phyloP scores from a whole-genome alignment of 2,797 vertebrate genomes.

The Sphaeramia orbicularis region DNA sequence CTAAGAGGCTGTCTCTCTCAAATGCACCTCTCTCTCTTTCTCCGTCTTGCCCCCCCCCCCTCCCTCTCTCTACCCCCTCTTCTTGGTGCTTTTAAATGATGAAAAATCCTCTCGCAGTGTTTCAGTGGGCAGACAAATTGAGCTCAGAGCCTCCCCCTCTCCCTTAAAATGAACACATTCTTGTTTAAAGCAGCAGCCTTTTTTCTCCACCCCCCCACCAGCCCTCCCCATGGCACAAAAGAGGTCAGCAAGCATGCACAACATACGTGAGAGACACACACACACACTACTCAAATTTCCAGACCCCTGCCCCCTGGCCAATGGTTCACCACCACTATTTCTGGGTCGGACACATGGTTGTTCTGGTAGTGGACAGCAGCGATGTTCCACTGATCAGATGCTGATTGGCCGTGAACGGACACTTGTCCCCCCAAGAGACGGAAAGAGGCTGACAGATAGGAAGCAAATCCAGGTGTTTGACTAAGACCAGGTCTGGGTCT shows the following conservation, averaged over 20 bases:
- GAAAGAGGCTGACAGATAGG: slow-evolving; percentile 47
- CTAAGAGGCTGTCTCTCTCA: slow-evolving; percentile 80
- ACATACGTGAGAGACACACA: slow-evolving; percentile 59
- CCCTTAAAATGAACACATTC: slow-evolving; percentile 78
- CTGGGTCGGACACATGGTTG: slow-evolving; percentile 61
- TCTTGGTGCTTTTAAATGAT: slow-evolving; percentile 75
- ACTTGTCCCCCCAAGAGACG: slow-evolving; percentile 35
- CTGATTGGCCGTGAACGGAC: slow-evolving; percentile 64
- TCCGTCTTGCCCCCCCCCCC: slow-evolving; percentile 29
- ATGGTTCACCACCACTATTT: slow-evolving; percentile 79
- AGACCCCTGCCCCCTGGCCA: slow-evolving; percentile 70
- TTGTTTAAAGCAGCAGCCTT: slow-evolving; percentile 77
- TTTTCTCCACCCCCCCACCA: slow-evolving; percentile 78
- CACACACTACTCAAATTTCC: slow-evolving; percentile 73
- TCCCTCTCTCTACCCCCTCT: slow-evolving; percentile 40
- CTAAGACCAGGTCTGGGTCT: slow-evolving; percentile 42
- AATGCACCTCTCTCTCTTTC: slow-evolving; percentile 70
- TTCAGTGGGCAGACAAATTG: slow-evolving; percentile 76
- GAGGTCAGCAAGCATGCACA: slow-evolving; percentile 77
- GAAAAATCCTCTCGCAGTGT: slow-evolving; percentile 74
- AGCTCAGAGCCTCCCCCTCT: slow-evolving; percentile 63
- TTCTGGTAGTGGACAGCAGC: slow-evolving; percentile 61
- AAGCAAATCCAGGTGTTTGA: slow-evolving; percentile 70
- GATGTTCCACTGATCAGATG: slow-evolving; percentile 64
- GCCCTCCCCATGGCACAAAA: slow-evolving; percentile 76